Conservation (phyloP, 2,797 vertebrate genomes). For the Myiothlypis chrysogaster region DNA sequence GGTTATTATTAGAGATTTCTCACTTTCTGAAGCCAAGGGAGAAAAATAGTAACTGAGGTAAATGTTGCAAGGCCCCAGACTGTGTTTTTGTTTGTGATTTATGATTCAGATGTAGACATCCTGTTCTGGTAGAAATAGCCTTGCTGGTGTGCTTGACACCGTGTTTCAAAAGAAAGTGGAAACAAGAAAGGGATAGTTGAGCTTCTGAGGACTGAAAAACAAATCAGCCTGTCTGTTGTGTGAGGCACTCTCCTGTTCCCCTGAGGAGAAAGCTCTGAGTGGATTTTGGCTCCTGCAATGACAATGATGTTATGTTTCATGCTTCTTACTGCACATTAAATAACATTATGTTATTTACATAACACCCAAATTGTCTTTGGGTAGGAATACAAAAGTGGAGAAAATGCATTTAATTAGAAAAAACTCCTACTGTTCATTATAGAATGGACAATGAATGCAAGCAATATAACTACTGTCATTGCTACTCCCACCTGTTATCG, state of each 20-base stretch:
- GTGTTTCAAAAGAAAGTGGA: background rate
- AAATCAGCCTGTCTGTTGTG: background rate
- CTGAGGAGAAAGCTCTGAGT: background rate
- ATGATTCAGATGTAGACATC: background rate
- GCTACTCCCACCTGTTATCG: background rate
- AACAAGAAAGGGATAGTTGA: background rate
- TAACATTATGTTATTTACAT: background rate
- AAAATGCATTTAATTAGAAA: background rate
- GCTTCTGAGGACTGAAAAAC: background rate
- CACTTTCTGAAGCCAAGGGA: background rate
- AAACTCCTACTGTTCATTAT: background rate
- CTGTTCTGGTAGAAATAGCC: background rate
- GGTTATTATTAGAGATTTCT: background rate
- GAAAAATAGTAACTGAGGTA: background rate
- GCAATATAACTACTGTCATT: background rate
- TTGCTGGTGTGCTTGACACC: accelerated
- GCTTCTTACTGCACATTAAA: constrained; percentile 4
- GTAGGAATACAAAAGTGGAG: background rate
- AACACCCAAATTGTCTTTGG: background rate
- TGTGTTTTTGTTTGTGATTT: constrained; percentile 6
- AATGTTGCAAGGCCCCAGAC: background rate
- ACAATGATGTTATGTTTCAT: constrained; percentile 1
- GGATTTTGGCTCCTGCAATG: background rate
- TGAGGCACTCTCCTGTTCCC: background rate
- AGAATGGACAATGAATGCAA: background rate